A percentile compares a stretch with the other conserved stretches of the same genome.
These are phyloP conservation scores for Esperia sulphurella DNA, from an alignment of 2,888 invertebrate species.

Conservation along the genomic window DNA sequence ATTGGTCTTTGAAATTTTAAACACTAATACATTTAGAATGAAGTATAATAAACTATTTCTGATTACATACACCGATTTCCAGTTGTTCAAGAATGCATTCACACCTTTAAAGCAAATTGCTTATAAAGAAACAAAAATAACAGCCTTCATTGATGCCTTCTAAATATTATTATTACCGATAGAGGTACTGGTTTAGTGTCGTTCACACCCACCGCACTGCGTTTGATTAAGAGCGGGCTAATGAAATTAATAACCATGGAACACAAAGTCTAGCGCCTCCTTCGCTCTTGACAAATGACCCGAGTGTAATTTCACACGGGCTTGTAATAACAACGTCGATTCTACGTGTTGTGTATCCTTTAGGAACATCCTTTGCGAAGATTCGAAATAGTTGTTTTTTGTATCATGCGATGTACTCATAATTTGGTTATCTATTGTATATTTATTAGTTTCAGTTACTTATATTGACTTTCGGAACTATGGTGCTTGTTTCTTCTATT, in stretches of 20 bases:
- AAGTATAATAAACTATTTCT: not conserved
- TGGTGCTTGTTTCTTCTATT: no score
- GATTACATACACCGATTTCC: not conserved
- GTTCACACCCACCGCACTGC: slow-evolving; percentile 17
- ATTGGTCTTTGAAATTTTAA: not conserved
- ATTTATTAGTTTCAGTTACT: no score
- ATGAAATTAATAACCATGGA: slow-evolving; percentile 74
- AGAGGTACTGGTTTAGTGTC: not conserved
- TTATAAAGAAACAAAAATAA: not conserved
- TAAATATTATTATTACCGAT: slow-evolving; percentile 30
- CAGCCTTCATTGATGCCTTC: slow-evolving; percentile 30
- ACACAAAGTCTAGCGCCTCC: slow-evolving; percentile 54
- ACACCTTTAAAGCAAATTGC: not conserved
- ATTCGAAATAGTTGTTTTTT: not conserved
- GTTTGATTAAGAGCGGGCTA: slow-evolving; percentile 72
- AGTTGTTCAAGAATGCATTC: not conserved
- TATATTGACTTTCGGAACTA: no score
- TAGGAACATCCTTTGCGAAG: slow-evolving; percentile 15
- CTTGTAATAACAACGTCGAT: slow-evolving; percentile 49
- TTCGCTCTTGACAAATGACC: slow-evolving; percentile 69
- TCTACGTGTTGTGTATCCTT: slow-evolving; percentile 19
- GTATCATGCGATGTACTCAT: no score
- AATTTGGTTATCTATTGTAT: no score
- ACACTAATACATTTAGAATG: not conserved
- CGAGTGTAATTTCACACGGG: slow-evolving; percentile 74